Percentiles rank a stretch among this genome's conserved stretches.
phyloP scores from a whole-genome alignment of 2,113 vertebrate species.

The Ictalurus furcatus region DNA sequence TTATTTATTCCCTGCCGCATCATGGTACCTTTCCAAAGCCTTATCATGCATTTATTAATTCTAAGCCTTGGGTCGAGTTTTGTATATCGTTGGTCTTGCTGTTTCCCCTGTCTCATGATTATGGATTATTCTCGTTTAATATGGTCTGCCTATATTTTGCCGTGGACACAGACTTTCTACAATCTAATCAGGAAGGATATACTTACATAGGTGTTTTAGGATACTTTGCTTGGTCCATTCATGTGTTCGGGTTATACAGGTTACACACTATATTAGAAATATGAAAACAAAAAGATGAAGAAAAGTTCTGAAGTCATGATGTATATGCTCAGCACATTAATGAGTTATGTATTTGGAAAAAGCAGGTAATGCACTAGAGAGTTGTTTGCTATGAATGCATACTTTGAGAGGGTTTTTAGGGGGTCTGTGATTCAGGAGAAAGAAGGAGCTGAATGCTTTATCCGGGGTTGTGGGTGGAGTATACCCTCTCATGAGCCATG shows the following conservation, averaged over 20 bases:
- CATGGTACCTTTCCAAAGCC: not conserved
- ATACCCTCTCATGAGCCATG: conserved; percentile 58
- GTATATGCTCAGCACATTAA: conserved; percentile 52
- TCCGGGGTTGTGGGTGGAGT: conserved; percentile 63
- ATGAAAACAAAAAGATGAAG: not conserved
- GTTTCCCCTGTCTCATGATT: too few relatives aligned
- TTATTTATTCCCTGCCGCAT: not conserved
- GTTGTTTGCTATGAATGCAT: conserved; percentile 63
- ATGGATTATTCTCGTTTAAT: too few relatives aligned
- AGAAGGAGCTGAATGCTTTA: conserved; percentile 54
- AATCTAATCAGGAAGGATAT: too few relatives aligned
- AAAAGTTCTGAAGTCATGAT: conserved; percentile 39
- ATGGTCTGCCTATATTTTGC: too few relatives aligned
- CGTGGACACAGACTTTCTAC: too few relatives aligned
- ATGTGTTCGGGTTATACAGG: not conserved
- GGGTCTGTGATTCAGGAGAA: conserved; percentile 65
- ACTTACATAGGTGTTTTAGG: not conserved
- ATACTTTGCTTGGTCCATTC: not conserved
- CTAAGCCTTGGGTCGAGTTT: too few relatives aligned
- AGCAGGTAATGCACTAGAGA: conserved; percentile 65
- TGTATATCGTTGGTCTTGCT: too few relatives aligned
- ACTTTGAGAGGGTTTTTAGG: conserved; percentile 61
- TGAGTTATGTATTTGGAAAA: conserved; percentile 65
- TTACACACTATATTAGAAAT: not conserved
- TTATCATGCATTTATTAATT: not conserved